Conservation (phyloP, 2,888 invertebrate species). For the Acheta domesticus region DNA sequence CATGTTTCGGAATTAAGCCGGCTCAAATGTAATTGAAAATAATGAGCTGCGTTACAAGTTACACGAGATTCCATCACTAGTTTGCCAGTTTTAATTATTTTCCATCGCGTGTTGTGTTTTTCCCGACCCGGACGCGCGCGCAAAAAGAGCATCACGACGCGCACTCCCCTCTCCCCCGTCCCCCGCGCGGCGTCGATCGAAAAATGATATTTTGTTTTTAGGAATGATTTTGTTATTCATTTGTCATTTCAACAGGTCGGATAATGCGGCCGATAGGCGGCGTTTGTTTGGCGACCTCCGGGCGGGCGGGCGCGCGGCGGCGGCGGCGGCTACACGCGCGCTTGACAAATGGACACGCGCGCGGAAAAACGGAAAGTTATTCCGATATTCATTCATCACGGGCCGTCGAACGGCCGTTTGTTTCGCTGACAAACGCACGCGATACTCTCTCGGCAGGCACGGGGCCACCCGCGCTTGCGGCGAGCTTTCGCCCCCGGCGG, state of each 20-base stretch:
- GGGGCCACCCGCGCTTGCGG: too few relatives aligned
- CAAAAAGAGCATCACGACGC: not conserved
- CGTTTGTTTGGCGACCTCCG: conserved; percentile 18
- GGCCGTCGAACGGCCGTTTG: conserved; percentile 18
- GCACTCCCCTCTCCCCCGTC: not conserved
- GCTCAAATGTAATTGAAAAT: not conserved
- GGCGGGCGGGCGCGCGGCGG: too few relatives aligned
- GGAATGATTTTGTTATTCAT: conserved; percentile 18
- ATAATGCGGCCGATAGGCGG: conserved; percentile 9
- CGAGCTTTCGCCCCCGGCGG: too few relatives aligned
- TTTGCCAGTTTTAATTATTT: conserved; percentile 18
- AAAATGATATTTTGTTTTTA: conserved; percentile 11
- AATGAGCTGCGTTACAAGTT: conserved; percentile 9
- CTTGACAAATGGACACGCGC: conserved; percentile 10
- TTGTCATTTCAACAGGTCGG: conserved; percentile 18
- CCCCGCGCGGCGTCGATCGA: not conserved
- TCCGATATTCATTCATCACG: conserved; percentile 9
- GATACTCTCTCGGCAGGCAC: not conserved
- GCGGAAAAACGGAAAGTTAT: conserved; percentile 18
- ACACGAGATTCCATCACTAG: conserved; percentile 10
- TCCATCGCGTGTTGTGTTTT: conserved; percentile 9
- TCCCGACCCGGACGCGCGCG: not conserved
- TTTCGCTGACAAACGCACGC: conserved; percentile 18
- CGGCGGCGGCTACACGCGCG: not conserved
- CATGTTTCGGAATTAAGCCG: too few relatives aligned